These are phyloP conservation scores for Scaptomyza reducta DNA, from an alignment of 2,888 invertebrate species.

Conservation along the genomic window DNA sequence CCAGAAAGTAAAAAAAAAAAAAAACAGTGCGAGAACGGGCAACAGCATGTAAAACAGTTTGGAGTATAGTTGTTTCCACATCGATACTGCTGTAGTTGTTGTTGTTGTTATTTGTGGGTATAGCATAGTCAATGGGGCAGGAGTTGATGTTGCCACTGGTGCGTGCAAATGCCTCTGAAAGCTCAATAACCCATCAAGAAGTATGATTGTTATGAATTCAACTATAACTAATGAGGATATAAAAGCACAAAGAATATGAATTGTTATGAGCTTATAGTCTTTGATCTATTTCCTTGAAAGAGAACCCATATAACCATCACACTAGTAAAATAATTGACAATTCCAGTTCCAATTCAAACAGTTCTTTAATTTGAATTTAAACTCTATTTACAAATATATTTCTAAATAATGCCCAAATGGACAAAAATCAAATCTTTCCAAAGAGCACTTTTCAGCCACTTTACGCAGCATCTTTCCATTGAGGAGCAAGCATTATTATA, in stretches of 20 bases:
- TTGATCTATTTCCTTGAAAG: not conserved
- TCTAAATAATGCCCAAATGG: slow-evolving; percentile 4
- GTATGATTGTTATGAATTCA: not conserved
- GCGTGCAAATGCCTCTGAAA: slow-evolving; percentile 17
- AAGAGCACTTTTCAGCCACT: slow-evolving; percentile 32
- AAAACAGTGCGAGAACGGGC: slow-evolving; percentile 64
- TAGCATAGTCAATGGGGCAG: slow-evolving; percentile 1
- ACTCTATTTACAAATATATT: not conserved
- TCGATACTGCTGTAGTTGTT: slow-evolving; percentile 20
- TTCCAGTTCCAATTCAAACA: not conserved
- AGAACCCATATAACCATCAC: no score
- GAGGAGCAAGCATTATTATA: not conserved
- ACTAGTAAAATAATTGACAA: not conserved
- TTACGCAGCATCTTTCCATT: slow-evolving; percentile 21
- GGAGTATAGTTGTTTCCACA: slow-evolving; percentile 40
- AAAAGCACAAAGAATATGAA: not conserved
- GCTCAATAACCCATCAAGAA: slow-evolving; percentile 18
- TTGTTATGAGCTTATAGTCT: not conserved
- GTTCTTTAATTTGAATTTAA: slow-evolving; percentile 16
- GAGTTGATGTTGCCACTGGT: slow-evolving; percentile 5
- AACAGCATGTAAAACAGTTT: slow-evolving; percentile 69
- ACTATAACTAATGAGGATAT: not conserved
- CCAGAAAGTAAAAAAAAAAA: slow-evolving; percentile 59
- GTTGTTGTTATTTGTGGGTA: not conserved
- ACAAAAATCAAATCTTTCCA: slow-evolving; percentile 27